Evolutionary conservation across 2,797 vertebrate genomes (phyloP).

Genomic region (Sphenopsis melanotis): DNA sequence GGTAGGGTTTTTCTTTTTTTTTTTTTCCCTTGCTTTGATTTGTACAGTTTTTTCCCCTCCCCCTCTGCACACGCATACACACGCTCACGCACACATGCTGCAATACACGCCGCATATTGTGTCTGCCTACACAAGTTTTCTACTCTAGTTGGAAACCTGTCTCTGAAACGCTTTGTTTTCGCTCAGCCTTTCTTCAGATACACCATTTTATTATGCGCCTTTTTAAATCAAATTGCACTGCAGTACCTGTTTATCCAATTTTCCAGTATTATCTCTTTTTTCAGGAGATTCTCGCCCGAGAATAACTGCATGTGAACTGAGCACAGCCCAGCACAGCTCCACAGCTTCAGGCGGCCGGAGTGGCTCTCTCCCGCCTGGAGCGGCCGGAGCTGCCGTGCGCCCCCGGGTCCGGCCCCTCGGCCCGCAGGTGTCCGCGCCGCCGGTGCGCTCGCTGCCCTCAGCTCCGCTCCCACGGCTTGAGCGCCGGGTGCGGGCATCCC

Average conservation of each 20-base stretch:
- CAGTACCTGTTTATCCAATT: background rate
- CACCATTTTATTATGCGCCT: fast-evolving
- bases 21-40: background rate
- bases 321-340: background rate
- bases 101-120: background rate
- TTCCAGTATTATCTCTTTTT: background rate
- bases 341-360: background rate
- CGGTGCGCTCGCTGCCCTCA: background rate
- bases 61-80: background rate
- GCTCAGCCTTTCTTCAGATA: background rate
- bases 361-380: background rate
- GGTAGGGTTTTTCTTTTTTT: background rate
- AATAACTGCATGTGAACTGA: background rate
- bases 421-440: constrained; percentile 51
- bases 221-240: background rate
- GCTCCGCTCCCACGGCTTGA: background rate
- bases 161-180: background rate
- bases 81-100: background rate
- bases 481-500: background rate
- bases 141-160: background rate
- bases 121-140: background rate
- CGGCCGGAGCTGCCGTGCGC: background rate
- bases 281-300: background rate
- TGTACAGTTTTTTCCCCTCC: background rate
- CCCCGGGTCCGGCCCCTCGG: background rate